Evolutionary conservation across 2,888 invertebrate species (phyloP).

Genomic region (Atherix ibis): DNA sequence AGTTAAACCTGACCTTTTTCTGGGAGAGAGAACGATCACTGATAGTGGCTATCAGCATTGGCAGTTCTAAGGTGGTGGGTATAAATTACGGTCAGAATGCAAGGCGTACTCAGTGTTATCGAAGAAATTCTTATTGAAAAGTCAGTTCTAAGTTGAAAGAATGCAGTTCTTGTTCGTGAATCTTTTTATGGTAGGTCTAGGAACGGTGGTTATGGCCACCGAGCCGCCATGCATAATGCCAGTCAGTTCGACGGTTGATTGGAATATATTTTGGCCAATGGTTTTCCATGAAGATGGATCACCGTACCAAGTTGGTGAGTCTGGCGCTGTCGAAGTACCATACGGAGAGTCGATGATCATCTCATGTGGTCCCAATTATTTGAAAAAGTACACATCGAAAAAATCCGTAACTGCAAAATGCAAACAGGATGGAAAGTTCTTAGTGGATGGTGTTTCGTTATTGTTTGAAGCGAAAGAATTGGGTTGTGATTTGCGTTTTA

Average conservation of each 20-base stretch:
- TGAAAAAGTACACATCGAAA: conserved; percentile 1
- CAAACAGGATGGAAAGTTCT: conserved; percentile 3
- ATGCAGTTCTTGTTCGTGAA: too few species aligned
- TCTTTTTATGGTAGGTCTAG: too few species aligned
- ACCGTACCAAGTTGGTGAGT: conserved; percentile 8
- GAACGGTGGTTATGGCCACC: too few species aligned
- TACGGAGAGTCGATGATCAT: conserved; percentile 1
- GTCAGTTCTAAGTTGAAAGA: too few species aligned
- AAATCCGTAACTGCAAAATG: conserved; percentile 3
- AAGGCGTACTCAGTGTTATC: too few species aligned
- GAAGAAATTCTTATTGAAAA: too few species aligned
- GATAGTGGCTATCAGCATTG: too few species aligned
- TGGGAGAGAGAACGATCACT: too few species aligned
- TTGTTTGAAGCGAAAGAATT: conserved; percentile 12
- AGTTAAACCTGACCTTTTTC: too few species aligned
- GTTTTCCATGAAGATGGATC: conserved; percentile 13
- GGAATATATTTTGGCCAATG: conserved; percentile 15
- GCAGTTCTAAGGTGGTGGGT: too few species aligned
- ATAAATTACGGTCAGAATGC: too few species aligned
- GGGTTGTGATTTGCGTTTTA: conserved; percentile 18
- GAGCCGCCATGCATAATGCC: too few species aligned
- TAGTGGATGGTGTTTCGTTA: conserved; percentile 3
- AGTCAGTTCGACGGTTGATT: conserved; percentile 11
- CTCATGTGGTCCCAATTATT: conserved; percentile 7
- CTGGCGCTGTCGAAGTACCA: conserved; percentile 2